Conservation (phyloP, 2,113 vertebrate genomes). For the Vicugna pacos region DNA sequence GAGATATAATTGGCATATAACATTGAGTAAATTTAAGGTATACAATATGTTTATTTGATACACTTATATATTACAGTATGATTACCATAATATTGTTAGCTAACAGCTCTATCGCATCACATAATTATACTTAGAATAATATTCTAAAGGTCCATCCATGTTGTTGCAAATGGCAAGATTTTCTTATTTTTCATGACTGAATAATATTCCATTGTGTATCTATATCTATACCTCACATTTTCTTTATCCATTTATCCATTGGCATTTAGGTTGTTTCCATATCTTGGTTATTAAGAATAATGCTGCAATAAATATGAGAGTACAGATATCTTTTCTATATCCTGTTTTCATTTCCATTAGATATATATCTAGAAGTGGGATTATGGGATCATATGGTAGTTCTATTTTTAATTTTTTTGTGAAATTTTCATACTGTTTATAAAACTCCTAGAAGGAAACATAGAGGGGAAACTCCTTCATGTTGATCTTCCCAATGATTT, state of each 20-base stretch:
- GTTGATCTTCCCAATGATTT: not conserved
- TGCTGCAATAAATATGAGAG: no score
- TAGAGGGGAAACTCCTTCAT: not conserved
- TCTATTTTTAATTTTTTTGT: not conserved
- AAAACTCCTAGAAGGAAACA: not conserved
- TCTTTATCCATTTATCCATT: no score
- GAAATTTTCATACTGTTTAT: not conserved
- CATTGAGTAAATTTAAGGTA: not conserved
- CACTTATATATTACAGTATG: not conserved
- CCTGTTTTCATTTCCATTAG: not conserved
- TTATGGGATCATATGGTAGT: not conserved
- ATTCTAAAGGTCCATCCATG: not conserved
- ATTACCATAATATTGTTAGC: not conserved
- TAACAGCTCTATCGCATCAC: not conserved
- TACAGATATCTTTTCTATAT: no score
- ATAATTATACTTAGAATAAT: not conserved
- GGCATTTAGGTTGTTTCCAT: no score
- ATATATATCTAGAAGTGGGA: not conserved
- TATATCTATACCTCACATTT: no score
- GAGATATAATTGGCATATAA: no score
- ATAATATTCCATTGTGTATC: no score
- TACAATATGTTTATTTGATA: not conserved
- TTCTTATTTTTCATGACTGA: no score
- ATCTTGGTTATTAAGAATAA: no score
- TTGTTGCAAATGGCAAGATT: no score